Percentiles rank a stretch among this genome's conserved stretches.
Conservation (phyloP, 1,140 invertebrate genomes). For the Magallana angulata region DNA sequence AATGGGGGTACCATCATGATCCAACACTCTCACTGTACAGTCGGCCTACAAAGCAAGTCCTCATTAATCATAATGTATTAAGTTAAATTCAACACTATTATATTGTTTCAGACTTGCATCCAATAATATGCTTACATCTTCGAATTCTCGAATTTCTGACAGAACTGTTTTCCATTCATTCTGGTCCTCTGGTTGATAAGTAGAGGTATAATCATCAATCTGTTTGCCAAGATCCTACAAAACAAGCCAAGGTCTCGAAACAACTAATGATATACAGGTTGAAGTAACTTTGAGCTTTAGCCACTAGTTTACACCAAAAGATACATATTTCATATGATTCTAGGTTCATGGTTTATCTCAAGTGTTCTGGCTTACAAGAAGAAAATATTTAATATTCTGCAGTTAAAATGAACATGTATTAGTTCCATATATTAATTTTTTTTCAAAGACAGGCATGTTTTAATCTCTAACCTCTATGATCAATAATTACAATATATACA, state of each 20-base stretch:
- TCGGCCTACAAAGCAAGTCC: slow-evolving; percentile 83
- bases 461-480: too few species aligned
- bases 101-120: background rate
- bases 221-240: slow-evolving; percentile 88
- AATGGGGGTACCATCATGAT: slow-evolving; percentile 91
- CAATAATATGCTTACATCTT: background rate
- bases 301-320: too few species aligned
- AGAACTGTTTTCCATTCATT: slow-evolving; percentile 96
- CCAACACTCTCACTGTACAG: slow-evolving; percentile 91
- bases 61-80: background rate
- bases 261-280: too few species aligned
- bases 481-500: too few species aligned
- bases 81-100: background rate
- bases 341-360: too few species aligned
- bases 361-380: too few species aligned
- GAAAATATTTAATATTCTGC: too few species aligned
- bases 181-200: slow-evolving; percentile 97
- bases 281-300: too few species aligned
- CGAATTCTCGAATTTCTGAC: slow-evolving; percentile 86
- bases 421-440: background rate
- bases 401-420: background rate
- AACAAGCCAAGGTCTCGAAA: background rate
- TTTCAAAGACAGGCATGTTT: too few species aligned
- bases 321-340: too few species aligned
- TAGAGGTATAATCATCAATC: slow-evolving; percentile 93